A percentile compares a stretch with the other conserved stretches of the same genome.
Conservation (phyloP, 2,113 vertebrate genomes). For the Mesembrinibis cayennensis region DNA sequence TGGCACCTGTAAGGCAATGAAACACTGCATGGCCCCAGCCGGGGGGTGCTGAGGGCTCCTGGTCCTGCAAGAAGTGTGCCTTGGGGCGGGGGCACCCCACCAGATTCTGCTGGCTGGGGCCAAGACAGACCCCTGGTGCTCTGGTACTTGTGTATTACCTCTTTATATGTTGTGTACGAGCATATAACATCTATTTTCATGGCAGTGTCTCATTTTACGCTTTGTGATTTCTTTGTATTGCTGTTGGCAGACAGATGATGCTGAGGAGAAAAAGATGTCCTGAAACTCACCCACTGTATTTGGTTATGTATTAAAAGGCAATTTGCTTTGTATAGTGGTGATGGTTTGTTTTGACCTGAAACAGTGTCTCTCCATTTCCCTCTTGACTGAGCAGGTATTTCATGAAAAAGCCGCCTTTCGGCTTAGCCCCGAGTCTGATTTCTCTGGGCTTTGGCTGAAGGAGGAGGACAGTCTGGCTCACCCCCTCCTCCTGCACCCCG, state of each 20-base stretch:
- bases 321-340: neutral
- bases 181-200: neutral
- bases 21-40: rapidly evolving
- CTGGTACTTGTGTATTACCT: neutral
- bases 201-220: neutral
- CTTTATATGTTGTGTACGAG: neutral
- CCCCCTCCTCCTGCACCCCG: rapidly evolving
- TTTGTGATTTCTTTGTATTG: neutral
- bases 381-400: neutral
- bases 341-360: neutral
- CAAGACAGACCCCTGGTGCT: rapidly evolving
- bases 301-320: neutral
- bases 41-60: rapidly evolving
- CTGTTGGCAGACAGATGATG: neutral
- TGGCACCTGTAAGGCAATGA: rapidly evolving
- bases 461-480: neutral
- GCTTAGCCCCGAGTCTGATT: neutral
- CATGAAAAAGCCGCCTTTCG: neutral
- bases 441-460: neutral
- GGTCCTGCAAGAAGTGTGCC: neutral
- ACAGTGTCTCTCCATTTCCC: neutral
- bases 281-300: neutral
- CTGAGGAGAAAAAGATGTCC: neutral
- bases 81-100: no score
- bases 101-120: neutral